phyloP scores from a whole-genome alignment of 2,113 vertebrate species.

The Onychostruthus taczanowskii region DNA sequence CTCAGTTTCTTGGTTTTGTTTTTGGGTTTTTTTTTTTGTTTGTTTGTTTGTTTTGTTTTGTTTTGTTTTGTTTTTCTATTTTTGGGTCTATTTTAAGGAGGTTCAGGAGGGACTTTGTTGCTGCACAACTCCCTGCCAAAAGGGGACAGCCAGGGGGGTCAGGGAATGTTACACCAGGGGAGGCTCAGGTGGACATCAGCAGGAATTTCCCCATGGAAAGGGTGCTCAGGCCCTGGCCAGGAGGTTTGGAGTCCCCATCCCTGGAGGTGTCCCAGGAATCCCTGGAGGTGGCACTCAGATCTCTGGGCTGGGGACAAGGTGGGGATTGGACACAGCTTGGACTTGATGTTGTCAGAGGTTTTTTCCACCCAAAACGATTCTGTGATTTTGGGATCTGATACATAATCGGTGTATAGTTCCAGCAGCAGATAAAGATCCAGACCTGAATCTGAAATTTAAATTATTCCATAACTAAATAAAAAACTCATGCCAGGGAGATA shows the following conservation, averaged over 20 bases:
- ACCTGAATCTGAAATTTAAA: not conserved
- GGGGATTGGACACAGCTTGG: fast-evolving
- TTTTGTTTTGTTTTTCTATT: fast-evolving
- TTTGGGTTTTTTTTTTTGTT: too few species aligned
- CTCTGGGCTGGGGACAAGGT: not conserved
- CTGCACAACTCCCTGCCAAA: not conserved
- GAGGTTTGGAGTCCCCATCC: not conserved
- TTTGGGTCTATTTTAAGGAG: not conserved
- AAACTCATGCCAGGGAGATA: not conserved
- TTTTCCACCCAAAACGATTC: not conserved
- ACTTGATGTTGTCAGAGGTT: fast-evolving
- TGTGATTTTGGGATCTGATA: not conserved
- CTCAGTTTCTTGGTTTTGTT: not conserved
- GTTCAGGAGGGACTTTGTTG: fast-evolving
- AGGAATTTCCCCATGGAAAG: not conserved
- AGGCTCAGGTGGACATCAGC: not conserved
- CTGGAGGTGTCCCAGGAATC: not conserved
- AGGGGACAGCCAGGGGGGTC: fast-evolving
- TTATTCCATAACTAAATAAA: not conserved
- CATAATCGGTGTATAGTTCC: not conserved
- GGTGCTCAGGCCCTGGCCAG: not conserved
- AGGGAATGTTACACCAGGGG: fast-evolving
- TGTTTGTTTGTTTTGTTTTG: too few species aligned
- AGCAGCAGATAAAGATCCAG: not conserved
- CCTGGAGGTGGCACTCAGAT: fast-evolving